Percentiles rank a stretch among this genome's conserved stretches.
These are phyloP conservation scores for Drepanosiphum platanoidis DNA, from an alignment of 2,888 invertebrate genomes.

Conservation along the genomic window DNA sequence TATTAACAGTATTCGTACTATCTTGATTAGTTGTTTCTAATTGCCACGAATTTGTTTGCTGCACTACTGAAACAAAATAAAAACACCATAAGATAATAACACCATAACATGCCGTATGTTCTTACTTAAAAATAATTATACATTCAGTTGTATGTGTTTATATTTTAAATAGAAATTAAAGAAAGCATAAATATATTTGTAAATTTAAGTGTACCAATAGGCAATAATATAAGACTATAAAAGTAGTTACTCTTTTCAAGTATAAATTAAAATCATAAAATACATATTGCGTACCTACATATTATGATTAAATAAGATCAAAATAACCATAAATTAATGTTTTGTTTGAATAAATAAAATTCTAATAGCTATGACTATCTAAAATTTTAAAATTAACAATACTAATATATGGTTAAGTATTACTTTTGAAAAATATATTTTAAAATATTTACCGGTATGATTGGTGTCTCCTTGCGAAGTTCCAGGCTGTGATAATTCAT, in stretches of 20 bases:
- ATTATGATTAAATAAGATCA: background rate
- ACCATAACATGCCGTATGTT: background rate
- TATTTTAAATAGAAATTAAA: background rate
- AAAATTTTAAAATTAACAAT: background rate
- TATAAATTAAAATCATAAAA: background rate
- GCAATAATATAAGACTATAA: too few relatives aligned
- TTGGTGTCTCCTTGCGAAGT: conserved; percentile 64
- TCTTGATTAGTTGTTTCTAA: conserved; percentile 60
- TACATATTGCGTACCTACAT: too few relatives aligned
- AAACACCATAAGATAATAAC: background rate
- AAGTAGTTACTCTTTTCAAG: background rate
- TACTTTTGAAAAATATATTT: background rate
- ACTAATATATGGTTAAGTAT: too few relatives aligned
- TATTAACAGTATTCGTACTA: conserved; percentile 54
- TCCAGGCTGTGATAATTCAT: conserved; percentile 69
- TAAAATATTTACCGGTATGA: conserved; percentile 62
- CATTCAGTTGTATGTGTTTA: too few relatives aligned
- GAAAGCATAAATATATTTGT: too few relatives aligned
- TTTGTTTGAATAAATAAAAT: background rate
- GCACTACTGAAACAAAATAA: conserved; percentile 39
- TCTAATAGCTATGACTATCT: too few relatives aligned
- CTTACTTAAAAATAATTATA: too few relatives aligned
- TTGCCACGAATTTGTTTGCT: conserved; percentile 55
- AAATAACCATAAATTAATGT: background rate
- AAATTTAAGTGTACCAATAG: too few relatives aligned